Base-by-base conservation (phyloP, 2,797 vertebrate genomes). In the Hydrophis major region DNA sequence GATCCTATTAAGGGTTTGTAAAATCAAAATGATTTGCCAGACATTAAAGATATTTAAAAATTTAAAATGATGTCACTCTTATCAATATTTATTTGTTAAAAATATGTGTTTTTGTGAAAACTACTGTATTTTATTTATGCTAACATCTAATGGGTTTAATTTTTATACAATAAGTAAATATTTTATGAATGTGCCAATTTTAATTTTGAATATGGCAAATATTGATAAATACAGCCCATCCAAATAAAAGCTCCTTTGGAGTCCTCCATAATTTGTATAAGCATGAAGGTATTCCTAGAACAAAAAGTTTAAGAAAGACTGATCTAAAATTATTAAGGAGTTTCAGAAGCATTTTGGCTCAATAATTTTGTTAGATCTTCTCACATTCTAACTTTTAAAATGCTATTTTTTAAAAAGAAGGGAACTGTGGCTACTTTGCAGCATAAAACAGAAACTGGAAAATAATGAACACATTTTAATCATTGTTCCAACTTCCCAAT, bases 381-480 rank as follows among this genome's bases (percentile, higher is more conserved):
- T 13, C 57, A 50, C 59, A 63, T 86, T 91, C 59, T 63, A 87
- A 53, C 37, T 20, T 83, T 28, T 12, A 66, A 47, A 42, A 27
- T 47, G 7, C 28, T 63, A 16, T 53, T 20, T 59, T 1, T 89
- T 12, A 47, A 2, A 94, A 74, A 57, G 47, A 53, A 63, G 22
- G 74, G 69, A 28, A 32, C n/a, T 32, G 28, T 20, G 57, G 47
- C 83, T 16, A n/a, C 60, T 13, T 25, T 93, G 37, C 74, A 3
- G 74, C 93, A 28, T 20, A 55, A 93, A 95, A 86, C n/a, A 10
- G 91, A 69, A 92, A 22, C 20, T 59, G 60, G 25, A 61, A 42
- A 22, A 12, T 0, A 20, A 56, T 61, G 42, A 87, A 53, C 7
- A 16, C 28, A 37, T 50, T n/a, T 87, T 57, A 87, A 28, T 6